Conservation (phyloP, 2,113 vertebrate genomes). For the Numida meleagris region DNA sequence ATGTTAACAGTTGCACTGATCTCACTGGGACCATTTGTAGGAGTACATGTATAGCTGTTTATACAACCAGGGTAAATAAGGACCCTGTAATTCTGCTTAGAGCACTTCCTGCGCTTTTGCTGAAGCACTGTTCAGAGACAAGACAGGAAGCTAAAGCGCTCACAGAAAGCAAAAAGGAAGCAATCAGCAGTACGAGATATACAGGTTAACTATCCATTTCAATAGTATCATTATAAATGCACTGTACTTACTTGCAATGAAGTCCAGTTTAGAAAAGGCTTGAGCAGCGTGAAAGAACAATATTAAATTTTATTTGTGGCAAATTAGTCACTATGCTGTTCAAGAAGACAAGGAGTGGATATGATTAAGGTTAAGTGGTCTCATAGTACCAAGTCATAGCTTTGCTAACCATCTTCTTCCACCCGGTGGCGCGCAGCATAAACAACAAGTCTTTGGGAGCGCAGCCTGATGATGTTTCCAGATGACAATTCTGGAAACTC, state of each 20-base stretch:
- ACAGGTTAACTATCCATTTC: background rate
- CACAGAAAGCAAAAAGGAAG: background rate
- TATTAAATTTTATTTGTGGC: background rate
- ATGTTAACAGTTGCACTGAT: background rate
- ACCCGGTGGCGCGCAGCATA: constrained; percentile 85
- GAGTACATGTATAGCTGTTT: background rate
- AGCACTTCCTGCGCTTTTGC: background rate
- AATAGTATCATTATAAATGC: background rate
- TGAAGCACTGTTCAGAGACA: constrained; percentile 15
- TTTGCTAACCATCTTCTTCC: constrained; percentile 80
- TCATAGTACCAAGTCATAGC: constrained; percentile 2
- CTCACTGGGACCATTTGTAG: background rate
- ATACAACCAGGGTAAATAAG: background rate
- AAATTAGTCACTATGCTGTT: background rate
- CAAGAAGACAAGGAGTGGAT: background rate
- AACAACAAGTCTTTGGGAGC: too few species aligned
- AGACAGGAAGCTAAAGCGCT: background rate
- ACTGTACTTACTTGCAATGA: background rate
- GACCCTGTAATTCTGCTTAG: background rate
- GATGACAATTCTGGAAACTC: too few species aligned
- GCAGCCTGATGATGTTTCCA: too few species aligned
- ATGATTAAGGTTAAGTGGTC: background rate
- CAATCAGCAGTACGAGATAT: background rate
- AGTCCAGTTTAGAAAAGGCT: background rate
- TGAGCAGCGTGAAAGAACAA: background rate